These are phyloP conservation scores for Rattus norvegicus DNA, from an alignment of 2,113 vertebrate genomes.

Conservation along the genomic window GRCr8 NC_086039.1:24484001-24484500, in stretches of 20 bases:
- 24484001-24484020: background rate
- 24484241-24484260: conserved; percentile 6
- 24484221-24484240: conserved; percentile 2
- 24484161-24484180: conserved; percentile 6
- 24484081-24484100: background rate
- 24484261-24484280: conserved; percentile 10
- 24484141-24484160: background rate
- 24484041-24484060: background rate
- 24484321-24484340: background rate
- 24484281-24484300: background rate
- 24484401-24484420: background rate
- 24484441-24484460: background rate
- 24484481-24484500: background rate
- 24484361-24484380: background rate
- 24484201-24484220: background rate
- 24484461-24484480: background rate
- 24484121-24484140: background rate
- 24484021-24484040: background rate
- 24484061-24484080: background rate
- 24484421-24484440: background rate
- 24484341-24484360: background rate
- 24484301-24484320: conserved; percentile 4
- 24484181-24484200: background rate
- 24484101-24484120: background rate
- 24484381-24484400: background rate